Conservation (phyloP, 2,797 vertebrate genomes). For the Alauda arvensis region DNA sequence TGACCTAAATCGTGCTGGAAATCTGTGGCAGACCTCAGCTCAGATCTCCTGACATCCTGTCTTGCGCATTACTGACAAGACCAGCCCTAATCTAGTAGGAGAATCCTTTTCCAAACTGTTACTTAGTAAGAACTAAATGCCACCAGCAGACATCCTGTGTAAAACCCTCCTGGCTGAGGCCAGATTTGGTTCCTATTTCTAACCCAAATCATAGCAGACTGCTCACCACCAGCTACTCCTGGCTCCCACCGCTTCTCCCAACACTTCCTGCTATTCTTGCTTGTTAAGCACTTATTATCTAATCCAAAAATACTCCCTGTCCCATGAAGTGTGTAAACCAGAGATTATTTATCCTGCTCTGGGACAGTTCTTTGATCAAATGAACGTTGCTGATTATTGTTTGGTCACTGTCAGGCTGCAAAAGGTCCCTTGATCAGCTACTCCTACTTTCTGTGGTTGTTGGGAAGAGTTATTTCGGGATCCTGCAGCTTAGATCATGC, state of each 20-base stretch:
- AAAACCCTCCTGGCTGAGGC: conserved; percentile 29
- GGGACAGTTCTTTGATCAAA: conserved; percentile 20
- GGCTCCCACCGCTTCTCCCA: not conserved
- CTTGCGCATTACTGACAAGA: conserved; percentile 40
- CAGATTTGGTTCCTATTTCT: conserved; percentile 20
- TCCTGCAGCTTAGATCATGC: not conserved
- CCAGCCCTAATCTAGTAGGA: conserved; percentile 44
- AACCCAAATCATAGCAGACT: not conserved
- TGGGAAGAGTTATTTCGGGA: not conserved
- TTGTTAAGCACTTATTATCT: conserved; percentile 41
- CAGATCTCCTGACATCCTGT: conserved; percentile 56
- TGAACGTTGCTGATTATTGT: not conserved
- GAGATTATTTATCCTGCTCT: not conserved
- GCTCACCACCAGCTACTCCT: not conserved
- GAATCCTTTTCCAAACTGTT: conserved; percentile 58
- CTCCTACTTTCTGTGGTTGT: not conserved
- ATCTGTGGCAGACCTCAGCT: conserved; percentile 53
- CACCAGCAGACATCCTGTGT: conserved; percentile 22
- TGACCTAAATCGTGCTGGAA: conserved; percentile 57
- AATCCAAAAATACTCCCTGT: conserved; percentile 41
- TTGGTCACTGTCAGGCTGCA: not conserved
- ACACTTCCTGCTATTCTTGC: conserved; percentile 8
- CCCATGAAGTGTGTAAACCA: conserved; percentile 15
- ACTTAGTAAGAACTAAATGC: conserved; percentile 50
- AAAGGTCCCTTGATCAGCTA: not conserved